phyloP scores from a whole-genome alignment of 92 coral and sea anemone genomes.

The Anthopleura xanthogrammica region DNA sequence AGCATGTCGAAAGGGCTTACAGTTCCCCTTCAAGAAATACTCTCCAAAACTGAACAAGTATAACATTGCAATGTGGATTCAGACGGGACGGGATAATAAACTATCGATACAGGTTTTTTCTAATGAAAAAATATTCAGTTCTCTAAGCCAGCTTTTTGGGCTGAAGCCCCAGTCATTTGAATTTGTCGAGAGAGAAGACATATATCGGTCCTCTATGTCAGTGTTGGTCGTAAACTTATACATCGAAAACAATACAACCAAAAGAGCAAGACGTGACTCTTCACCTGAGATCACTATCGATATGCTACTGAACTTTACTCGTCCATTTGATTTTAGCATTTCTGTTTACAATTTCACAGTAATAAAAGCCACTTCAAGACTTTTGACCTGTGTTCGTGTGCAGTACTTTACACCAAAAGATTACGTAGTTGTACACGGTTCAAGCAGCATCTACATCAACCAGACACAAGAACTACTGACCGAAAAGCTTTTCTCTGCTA shows the following conservation, averaged over 20 bases:
- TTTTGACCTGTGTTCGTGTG: slow-evolving; percentile 10
- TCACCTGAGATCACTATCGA: not conserved
- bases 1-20: slow-evolving; percentile 5
- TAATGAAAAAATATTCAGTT: not conserved
- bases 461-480: slow-evolving; percentile 11
- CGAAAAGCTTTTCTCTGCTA: slow-evolving; percentile 15
- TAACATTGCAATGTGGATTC: slow-evolving; percentile 15
- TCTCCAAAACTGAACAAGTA: not conserved
- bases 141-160: not conserved
- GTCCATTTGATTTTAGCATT: not conserved
- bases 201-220: not conserved
- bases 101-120: not conserved
- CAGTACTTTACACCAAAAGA: slow-evolving; percentile 16
- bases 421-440: not conserved
- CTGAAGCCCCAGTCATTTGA: not conserved
- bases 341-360: slow-evolving; percentile 11
- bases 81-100: not conserved
- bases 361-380: slow-evolving; percentile 17
- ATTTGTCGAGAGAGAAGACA: not conserved
- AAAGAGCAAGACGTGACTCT: not conserved
- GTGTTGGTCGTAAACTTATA: not conserved
- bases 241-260: not conserved
- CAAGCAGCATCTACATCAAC: slow-evolving; percentile 22
- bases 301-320: slow-evolving; percentile 5
- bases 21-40: not conserved